A percentile compares a stretch with the other conserved stretches of the same genome.
phyloP scores from a whole-genome alignment of 2,113 vertebrate genomes.

The Manacus vitellinus region DNA sequence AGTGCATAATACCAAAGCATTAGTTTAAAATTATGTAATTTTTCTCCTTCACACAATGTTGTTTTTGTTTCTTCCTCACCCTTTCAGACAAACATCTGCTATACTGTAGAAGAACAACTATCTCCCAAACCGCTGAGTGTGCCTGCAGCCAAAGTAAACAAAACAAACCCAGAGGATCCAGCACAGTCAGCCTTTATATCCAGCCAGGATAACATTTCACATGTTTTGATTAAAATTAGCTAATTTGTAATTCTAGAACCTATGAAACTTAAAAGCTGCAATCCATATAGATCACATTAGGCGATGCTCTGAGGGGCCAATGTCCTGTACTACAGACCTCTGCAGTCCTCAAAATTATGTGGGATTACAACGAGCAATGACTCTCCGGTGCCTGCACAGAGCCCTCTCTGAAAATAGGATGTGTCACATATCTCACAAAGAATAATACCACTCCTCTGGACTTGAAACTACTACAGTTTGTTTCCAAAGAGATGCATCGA shows the following conservation, averaged over 20 bases:
- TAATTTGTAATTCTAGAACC: conserved; percentile 98
- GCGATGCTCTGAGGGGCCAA: conserved; percentile 71
- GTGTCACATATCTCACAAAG: background rate
- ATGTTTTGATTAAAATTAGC: conserved; percentile 99
- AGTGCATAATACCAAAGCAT: conserved; percentile 74
- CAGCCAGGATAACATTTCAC: conserved; percentile 93
- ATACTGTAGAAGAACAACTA: conserved; percentile 93
- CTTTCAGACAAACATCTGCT: conserved; percentile 99
- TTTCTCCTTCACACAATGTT: conserved; percentile 90
- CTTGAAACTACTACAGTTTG: background rate
- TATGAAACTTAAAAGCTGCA: conserved; percentile 91
- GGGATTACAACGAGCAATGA: conserved; percentile 13
- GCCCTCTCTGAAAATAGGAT: conserved; percentile 41
- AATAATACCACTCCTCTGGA: background rate
- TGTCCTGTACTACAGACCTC: conserved; percentile 52
- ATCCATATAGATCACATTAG: conserved; percentile 85
- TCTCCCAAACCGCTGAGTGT: conserved; percentile 92
- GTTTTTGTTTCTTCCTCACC: conserved; percentile 98
- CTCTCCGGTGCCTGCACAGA: background rate
- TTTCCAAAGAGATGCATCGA: background rate
- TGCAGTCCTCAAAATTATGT: conserved; percentile 24
- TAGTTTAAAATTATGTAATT: conserved; percentile 80
- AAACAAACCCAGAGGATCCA: conserved; percentile 87
- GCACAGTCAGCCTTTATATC: conserved; percentile 96
- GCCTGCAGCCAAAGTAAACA: conserved; percentile 97